phyloP scores from a whole-genome alignment of 2,888 invertebrate genomes.

The Netelia inedita region DNA sequence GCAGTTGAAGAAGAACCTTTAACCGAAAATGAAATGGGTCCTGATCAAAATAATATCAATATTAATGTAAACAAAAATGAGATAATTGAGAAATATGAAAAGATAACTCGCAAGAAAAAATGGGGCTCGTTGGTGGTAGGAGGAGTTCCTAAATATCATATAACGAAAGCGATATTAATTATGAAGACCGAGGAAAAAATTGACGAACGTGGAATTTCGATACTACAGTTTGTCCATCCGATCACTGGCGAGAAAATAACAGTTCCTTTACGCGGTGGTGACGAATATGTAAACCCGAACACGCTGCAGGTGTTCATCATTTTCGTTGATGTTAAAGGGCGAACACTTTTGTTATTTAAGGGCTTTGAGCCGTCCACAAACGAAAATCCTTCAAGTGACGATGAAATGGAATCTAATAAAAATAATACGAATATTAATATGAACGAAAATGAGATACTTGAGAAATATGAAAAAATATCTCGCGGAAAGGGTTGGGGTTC shows the following conservation, averaged over 20 bases:
- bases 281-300: not conserved
- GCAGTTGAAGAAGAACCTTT: not conserved
- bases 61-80: not conserved
- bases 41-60: not conserved
- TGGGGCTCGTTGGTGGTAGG: conserved; percentile 2
- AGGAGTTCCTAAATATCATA: conserved; percentile 16
- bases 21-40: too few species aligned
- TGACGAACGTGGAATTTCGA: not conserved
- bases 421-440: not conserved
- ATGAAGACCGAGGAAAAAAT: not conserved
- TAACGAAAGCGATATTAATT: not conserved
- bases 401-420: not conserved
- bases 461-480: conserved; percentile 2
- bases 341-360: conserved; percentile 22
- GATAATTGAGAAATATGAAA: not conserved
- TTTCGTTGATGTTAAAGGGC: conserved; percentile 11
- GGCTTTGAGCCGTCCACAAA: not conserved
- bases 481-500: not conserved
- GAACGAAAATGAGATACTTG: not conserved
- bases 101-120: not conserved
- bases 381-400: not conserved
- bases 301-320: conserved; percentile 21
- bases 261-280: conserved; percentile 29
- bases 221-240: conserved; percentile 20
- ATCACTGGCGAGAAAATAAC: not conserved